These are phyloP conservation scores for Harlomillsia oculata DNA, from an alignment of 1,140 invertebrate genomes.

Conservation along the genomic window DNA sequence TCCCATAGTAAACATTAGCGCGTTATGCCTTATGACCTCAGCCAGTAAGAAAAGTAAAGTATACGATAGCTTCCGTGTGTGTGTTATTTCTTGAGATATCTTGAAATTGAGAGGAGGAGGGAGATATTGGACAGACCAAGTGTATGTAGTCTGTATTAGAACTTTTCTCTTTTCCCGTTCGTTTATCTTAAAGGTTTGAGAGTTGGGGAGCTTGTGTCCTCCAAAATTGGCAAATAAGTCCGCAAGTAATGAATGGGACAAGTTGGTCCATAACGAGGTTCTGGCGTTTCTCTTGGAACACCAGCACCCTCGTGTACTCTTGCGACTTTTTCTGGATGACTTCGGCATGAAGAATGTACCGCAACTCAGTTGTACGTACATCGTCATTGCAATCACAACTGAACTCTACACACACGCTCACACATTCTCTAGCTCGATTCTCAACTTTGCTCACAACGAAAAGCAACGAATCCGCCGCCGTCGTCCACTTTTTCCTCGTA, in stretches of 20 bases:
- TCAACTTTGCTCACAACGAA: background rate
- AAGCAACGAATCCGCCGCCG: background rate
- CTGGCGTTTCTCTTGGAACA: no score
- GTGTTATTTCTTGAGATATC: background rate
- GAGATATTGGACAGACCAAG: constrained; percentile 9
- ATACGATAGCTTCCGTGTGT: constrained; percentile 1
- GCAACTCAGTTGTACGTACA: no score
- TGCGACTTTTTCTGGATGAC: constrained; percentile 3
- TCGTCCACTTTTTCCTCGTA: background rate
- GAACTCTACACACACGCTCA: background rate
- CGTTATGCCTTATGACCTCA: background rate
- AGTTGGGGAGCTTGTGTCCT: constrained; percentile 8
- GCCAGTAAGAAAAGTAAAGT: background rate
- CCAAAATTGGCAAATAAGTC: constrained; percentile 18
- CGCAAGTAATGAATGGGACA: constrained; percentile 31
- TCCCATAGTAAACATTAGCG: background rate
- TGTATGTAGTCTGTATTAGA: no score
- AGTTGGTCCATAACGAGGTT: constrained; percentile 24
- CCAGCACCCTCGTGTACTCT: constrained; percentile 8
- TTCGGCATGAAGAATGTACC: background rate
- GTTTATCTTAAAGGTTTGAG: constrained; percentile 2
- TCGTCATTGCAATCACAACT: background rate
- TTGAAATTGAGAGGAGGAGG: constrained; percentile 5
- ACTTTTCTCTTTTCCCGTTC: no score
- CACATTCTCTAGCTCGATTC: background rate